Percentiles rank a stretch among this genome's conserved stretches.
Conservation (phyloP, 2,113 vertebrate species). For the Ellobius talpinus region DNA sequence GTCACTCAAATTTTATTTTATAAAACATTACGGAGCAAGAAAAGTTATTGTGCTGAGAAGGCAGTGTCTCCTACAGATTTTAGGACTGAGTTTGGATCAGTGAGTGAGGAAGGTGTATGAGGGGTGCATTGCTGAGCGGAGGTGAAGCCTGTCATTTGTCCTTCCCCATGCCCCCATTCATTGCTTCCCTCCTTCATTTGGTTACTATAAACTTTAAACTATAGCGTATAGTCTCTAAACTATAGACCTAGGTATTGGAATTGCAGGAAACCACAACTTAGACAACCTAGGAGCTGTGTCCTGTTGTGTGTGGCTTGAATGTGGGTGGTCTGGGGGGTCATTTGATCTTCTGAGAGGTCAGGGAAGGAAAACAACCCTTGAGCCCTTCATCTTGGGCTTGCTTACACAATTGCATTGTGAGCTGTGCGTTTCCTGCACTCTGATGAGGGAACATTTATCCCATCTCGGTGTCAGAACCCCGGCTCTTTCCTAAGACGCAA, state of each 20-base stretch:
- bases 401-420: constrained; percentile 66
- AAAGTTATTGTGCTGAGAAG: not conserved
- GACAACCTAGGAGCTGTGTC: not conserved
- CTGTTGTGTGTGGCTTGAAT: constrained; percentile 47
- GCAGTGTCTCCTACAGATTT: not conserved
- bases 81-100: not conserved
- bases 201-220: constrained; percentile 30
- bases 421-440: not conserved
- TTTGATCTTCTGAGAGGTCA: constrained; percentile 60
- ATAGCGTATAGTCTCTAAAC: constrained; percentile 10
- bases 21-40: not conserved
- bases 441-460: constrained; percentile 13
- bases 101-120: too few relatives aligned
- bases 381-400: constrained; percentile 24
- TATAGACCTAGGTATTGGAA: not conserved
- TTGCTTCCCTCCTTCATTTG: not conserved
- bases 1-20: not conserved
- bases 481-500: not conserved
- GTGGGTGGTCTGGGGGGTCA: constrained; percentile 75
- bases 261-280: not conserved
- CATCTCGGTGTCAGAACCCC: not conserved
- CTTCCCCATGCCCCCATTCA: not conserved
- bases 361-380: constrained; percentile 65
- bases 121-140: not conserved
- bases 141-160: not conserved